Conservation (phyloP, 2,888 invertebrate species). For the Aspidiotus destructor region DNA sequence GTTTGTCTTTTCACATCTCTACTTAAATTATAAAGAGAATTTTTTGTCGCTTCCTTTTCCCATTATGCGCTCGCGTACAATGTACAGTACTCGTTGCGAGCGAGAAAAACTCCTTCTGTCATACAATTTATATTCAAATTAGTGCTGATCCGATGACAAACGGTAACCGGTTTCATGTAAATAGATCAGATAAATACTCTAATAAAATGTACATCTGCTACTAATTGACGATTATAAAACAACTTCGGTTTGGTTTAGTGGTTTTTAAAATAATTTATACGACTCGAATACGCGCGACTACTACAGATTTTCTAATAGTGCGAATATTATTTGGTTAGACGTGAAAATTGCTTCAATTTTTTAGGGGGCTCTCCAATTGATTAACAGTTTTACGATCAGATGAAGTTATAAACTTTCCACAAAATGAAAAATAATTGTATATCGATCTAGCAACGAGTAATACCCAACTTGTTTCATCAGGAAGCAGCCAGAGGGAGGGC, state of each 20-base stretch:
- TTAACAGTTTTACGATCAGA: too few relatives aligned
- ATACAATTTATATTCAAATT: background rate
- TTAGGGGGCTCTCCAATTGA: too few relatives aligned
- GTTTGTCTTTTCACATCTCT: background rate
- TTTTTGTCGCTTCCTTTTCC: background rate
- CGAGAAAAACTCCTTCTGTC: background rate
- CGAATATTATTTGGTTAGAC: too few relatives aligned
- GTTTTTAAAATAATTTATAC: too few relatives aligned
- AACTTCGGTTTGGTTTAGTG: background rate
- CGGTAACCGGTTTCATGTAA: constrained; percentile 2
- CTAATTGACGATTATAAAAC: constrained; percentile 2
- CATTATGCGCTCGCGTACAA: background rate
- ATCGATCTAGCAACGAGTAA: too few relatives aligned
- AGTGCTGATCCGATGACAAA: background rate
- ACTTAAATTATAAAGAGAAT: background rate
- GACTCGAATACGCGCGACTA: too few relatives aligned
- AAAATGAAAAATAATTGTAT: too few relatives aligned
- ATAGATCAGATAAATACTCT: background rate
- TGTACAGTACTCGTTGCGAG: background rate
- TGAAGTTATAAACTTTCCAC: too few relatives aligned
- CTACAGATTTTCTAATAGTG: too few relatives aligned
- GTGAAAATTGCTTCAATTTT: too few relatives aligned
- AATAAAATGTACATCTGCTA: background rate
- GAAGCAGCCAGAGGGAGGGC: too few relatives aligned
- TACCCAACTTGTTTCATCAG: too few relatives aligned